Evolutionary conservation across 2,888 invertebrate species (phyloP), one percentile per base, ranked within the genome.

Genomic region (Nemotelus nigrinus): DNA sequence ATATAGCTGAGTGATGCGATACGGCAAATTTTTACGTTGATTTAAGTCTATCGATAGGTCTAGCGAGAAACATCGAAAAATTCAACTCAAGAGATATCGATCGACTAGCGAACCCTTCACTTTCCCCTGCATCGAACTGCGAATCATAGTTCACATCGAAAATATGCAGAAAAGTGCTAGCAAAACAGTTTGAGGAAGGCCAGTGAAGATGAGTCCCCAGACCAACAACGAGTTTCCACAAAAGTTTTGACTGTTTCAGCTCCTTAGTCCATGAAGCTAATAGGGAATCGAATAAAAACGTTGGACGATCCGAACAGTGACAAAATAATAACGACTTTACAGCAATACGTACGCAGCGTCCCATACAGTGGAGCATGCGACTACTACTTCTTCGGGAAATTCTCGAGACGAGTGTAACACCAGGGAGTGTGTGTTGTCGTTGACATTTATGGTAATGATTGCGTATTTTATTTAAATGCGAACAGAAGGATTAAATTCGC

Each of bases 371-470:
- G 25, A 25, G 25, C 25, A 25, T 25, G 25, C 53, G 25, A 47
- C 25, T 57, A 58, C 57, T 8, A 45, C 6, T 45, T 67, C 58
- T 47, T 57, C 45, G 44, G 67, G 65, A 76, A 76, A 58, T 77
- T 47, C 76, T 39, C 43, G 55, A 25, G 71, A 76, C 53, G 78
- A 78, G 78, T 79, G 78, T 79, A 79, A 79, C 79, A 79, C 79
- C 78, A 75, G 79, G 79, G 78, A 78, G 78, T 79, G 77, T 78
- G 78, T 79, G 79, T 79, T 71, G 77, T 25, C 53, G 74, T 63
- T 79, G 79, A 78, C 79, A 79, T 79, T 79, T 79, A 79, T 79
- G 78, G 79, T 79, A 79, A 79, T 79, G 79, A 79, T 79, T 79
- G 79, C 78, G 79, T 78, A 79, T 78, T 79, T 79, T 79, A 79